Conservation (phyloP, 1,140 invertebrate species). For the Aphaenogaster rudis region DNA sequence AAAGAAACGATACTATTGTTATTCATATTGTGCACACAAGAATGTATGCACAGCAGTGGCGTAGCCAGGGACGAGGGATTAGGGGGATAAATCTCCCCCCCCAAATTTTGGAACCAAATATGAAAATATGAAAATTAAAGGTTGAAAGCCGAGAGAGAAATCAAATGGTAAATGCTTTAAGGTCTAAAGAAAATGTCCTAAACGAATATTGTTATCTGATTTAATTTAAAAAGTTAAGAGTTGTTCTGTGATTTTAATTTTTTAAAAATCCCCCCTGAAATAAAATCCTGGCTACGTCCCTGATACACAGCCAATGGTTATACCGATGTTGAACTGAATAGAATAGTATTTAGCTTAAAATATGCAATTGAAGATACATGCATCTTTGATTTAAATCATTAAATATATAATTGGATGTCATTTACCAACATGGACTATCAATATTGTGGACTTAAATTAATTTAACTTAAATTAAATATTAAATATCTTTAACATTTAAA, state of each 20-base stretch:
- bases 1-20: conserved; percentile 43
- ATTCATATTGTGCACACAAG: conserved; percentile 32
- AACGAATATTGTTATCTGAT: too few species aligned
- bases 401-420: background rate
- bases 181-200: too few species aligned
- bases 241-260: too few species aligned
- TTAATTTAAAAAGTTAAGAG: too few species aligned
- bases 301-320: background rate
- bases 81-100: too few species aligned
- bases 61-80: too few species aligned
- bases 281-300: too few species aligned
- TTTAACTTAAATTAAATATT: background rate
- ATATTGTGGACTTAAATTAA: background rate
- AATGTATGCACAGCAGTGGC: background rate
- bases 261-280: too few species aligned
- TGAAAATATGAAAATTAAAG: too few species aligned
- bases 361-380: background rate
- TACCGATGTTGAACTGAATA: conserved; percentile 18
- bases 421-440: background rate
- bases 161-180: too few species aligned
- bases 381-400: background rate
- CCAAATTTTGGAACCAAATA: too few species aligned
- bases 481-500: background rate
- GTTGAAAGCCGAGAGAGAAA: too few species aligned
- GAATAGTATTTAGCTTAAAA: conserved; percentile 30